Evolutionary conservation across 2,888 invertebrate species (phyloP), one percentile per base, ranked within the genome.

Genomic region (Epirrhoe tristata): DNA sequence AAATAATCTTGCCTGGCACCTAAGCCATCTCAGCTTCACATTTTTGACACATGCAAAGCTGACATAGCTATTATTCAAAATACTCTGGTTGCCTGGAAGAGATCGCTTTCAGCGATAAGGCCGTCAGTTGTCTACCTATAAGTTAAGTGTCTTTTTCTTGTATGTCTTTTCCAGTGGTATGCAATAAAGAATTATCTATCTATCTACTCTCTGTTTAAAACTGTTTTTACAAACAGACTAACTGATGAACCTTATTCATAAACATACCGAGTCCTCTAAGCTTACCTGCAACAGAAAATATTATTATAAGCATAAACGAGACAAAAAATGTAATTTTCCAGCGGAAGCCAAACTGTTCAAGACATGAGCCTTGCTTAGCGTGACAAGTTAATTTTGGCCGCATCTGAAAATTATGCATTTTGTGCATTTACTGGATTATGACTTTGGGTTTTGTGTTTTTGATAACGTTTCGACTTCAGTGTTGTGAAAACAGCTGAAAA

Each of bases 281-380:
- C 75, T 71, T 75, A 76, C 75, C 77, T 75, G 73, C 50, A 77
- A 76, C 74, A 74, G 70, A 73, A 65, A 70, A 65, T 36, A 68
- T 61, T 61, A 64, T 64, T 67, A 58, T 59, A 52, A 65, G 63
- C 63, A 67, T 68, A 62, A 68, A 68, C 63, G 46, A 60, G 52
- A 70, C 70, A 70, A 74, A 72, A 24, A 72, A 72, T 67, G 60
- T 67, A 72, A 72, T 70, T 69, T 67, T 31, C 59, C 36, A 24
- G 50, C 62, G 67, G 67, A 69, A 66, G 66, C 58, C 58, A 65
- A 72, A 74, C 69, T 72, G 74, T 51, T 65, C 54, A 69, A 72
- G 74, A 72, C 74, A 59, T 66, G 67, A 66, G 68, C 61, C 61
- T 68, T 64, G 68, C 64, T 64, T 63, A 67, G 63, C 61, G 61